A percentile compares a stretch with the other conserved stretches of the same genome.
phyloP scores from a whole-genome alignment of 2,113 vertebrate genomes.

The Brienomyrus longianalis region DNA sequence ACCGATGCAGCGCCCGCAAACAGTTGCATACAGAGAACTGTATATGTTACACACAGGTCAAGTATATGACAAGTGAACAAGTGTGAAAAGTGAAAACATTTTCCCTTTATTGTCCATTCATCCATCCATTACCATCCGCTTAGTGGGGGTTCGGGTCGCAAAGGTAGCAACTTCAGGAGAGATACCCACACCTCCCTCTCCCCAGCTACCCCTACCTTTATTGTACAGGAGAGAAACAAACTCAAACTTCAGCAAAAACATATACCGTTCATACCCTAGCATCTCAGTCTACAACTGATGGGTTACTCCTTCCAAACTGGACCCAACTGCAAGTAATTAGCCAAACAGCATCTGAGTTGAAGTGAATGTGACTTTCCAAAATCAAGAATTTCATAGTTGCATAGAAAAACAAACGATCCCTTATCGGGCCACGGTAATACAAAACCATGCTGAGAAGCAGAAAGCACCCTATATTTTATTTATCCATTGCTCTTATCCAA shows the following conservation, averaged over 20 bases:
- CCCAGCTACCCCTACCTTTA: neutral
- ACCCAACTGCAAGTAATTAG: neutral
- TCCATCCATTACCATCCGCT: too few relatives aligned
- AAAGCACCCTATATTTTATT: neutral
- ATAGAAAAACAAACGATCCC: too few relatives aligned
- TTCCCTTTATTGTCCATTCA: too few relatives aligned
- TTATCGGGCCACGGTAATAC: too few relatives aligned
- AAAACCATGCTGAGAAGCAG: too few relatives aligned
- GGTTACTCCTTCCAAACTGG: neutral
- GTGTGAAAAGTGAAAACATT: neutral
- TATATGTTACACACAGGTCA: neutral
- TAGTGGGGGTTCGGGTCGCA: too few relatives aligned
- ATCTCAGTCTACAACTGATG: neutral
- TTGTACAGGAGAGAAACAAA: neutral
- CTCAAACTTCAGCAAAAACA: neutral
- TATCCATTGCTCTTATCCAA: neutral
- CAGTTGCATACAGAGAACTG: neutral
- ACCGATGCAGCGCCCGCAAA: too few relatives aligned
- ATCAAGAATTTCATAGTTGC: too few relatives aligned
- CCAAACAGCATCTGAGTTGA: neutral
- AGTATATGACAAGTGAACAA: neutral
- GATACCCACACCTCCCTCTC: neutral
- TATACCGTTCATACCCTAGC: neutral
- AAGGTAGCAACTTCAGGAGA: too few relatives aligned
- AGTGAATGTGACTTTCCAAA: neutral